Evolutionary conservation across 2,888 invertebrate species (phyloP).

Genomic region (Idaea biselata): DNA sequence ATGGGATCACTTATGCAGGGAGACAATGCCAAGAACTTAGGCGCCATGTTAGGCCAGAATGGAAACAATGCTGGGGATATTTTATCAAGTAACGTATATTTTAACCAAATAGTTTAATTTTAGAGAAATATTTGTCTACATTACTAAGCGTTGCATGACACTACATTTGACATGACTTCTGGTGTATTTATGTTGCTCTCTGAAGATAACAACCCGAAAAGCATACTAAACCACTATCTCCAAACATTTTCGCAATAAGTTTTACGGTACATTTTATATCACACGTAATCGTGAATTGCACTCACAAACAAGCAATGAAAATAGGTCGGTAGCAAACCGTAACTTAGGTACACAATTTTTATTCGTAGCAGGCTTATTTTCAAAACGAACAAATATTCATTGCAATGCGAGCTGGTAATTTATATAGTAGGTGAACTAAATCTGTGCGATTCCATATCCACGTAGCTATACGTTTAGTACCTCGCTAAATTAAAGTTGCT

Average conservation of each 20-base stretch:
- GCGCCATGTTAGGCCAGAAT: conserved; percentile 58
- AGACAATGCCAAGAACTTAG: conserved; percentile 81
- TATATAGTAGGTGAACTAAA: neutral
- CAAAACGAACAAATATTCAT: neutral
- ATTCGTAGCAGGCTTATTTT: neutral
- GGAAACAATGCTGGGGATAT: conserved; percentile 68
- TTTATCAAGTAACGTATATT: conserved; percentile 59
- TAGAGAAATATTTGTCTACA: too few relatives aligned
- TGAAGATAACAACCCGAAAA: neutral
- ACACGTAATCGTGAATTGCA: neutral
- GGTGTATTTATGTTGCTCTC: neutral
- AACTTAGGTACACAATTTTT: neutral
- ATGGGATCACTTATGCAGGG: conserved; percentile 86
- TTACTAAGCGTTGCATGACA: too few relatives aligned
- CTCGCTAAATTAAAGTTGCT: neutral
- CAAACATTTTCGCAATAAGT: neutral
- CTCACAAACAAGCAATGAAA: conserved; percentile 1
- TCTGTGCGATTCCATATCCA: neutral
- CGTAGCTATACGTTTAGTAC: neutral
- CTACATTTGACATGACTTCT: neutral
- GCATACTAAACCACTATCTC: neutral
- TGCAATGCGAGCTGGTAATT: neutral
- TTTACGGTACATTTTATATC: neutral
- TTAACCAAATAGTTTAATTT: too few relatives aligned
- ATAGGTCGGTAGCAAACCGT: neutral